Base-by-base conservation (phyloP, 2,797 vertebrate genomes). In the Chlorospingus flavigularis region DNA sequence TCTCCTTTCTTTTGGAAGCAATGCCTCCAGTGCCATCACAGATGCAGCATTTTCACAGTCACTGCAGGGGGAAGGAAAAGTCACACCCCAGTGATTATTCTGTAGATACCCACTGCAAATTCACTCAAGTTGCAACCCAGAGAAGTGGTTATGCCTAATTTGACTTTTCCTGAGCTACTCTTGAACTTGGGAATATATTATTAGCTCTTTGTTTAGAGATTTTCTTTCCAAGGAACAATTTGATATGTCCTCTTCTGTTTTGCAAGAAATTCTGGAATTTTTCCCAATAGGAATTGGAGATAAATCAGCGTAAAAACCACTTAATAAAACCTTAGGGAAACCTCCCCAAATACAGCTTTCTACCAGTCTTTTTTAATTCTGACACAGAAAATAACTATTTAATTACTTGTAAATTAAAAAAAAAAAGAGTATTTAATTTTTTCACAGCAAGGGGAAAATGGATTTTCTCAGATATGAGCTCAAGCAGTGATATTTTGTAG, bases 391-490 rank as follows among this genome's bases (percentile, higher is more conserved):
- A 78, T 55, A 86, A 40, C 75, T 83, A 74, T 86, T 91, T 80
- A 95, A 96, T 92, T 68, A 93, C 73, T 70, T 70, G 28, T 23
- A 75, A 86, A 81, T 37, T 62, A 10, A 48, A 88, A 33, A 48
- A 48, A 91, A 48, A 67, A 76, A 40, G 13, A 81, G 35, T 67
- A 90, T 47, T 88, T 76, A 30, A 58, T 48, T 78, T 83, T 93
- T 94, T 68, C 58, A 55, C 73, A 76, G 71, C 55, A 88, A 84
- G 73, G 73, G 20, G 55, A 94, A 96, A 95, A 95, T 55, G 35
- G 66, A 73, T 95, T 95, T 93, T 62, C 86, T 73, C 63, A 88
- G 73, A 63, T 40, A 68, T 11, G 20, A 62, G 26, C 63, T 92
- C 37, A 70, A 77, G 83, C 77, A 88, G 75, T 55, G 91, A 37